Percentiles rank a stretch among this genome's conserved stretches.
Conservation (phyloP, 1,140 invertebrate species). For the Aphis gossypii region DNA sequence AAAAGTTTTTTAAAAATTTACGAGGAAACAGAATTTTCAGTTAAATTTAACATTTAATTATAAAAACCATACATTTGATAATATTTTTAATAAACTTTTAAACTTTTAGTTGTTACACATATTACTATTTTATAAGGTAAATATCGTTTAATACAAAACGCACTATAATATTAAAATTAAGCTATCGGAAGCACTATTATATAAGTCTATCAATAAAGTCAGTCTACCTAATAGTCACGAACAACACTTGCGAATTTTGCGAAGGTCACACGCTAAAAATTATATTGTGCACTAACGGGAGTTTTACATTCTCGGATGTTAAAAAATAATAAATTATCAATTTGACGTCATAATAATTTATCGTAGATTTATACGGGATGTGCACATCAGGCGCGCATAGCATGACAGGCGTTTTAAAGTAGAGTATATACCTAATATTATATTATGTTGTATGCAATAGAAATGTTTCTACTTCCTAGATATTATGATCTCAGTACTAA, state of each 20-base stretch:
- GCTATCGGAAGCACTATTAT: background rate
- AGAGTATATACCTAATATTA: background rate
- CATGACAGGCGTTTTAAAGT: background rate
- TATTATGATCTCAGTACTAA: background rate
- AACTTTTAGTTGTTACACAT: too few species aligned
- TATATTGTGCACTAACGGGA: background rate
- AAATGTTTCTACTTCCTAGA: background rate
- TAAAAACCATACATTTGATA: background rate
- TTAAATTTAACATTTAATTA: background rate
- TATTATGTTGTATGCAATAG: background rate
- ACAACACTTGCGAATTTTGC: background rate
- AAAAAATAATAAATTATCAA: conserved; percentile 9
- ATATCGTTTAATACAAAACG: background rate
- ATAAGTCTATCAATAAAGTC: background rate
- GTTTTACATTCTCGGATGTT: background rate
- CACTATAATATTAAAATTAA: background rate
- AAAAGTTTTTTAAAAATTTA: background rate
- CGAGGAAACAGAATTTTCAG: background rate
- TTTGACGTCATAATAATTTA: background rate
- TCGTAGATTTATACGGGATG: background rate
- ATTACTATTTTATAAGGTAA: background rate
- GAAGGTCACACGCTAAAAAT: background rate
- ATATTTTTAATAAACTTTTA: too few species aligned
- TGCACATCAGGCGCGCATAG: background rate
- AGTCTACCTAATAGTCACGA: background rate